A percentile compares a stretch with the other conserved stretches of the same genome.
These are phyloP conservation scores for Tapirus indicus DNA, from an alignment of 2,797 vertebrate species.

Conservation along the genomic window DNA sequence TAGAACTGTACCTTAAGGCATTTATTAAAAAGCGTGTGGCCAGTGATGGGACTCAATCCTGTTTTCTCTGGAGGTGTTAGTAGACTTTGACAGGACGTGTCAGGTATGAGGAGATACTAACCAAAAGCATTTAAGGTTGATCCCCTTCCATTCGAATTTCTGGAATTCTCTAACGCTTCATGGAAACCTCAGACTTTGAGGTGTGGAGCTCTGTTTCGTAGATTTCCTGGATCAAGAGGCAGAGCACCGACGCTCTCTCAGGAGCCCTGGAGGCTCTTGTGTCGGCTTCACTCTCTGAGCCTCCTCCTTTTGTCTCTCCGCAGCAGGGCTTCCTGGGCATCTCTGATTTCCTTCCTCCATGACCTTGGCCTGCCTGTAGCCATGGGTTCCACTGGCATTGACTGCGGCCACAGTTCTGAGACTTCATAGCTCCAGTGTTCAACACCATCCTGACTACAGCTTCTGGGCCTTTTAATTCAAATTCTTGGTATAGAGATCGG, in stretches of 20 bases:
- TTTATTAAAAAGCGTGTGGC: not conserved
- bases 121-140: not conserved
- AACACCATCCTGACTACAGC: not conserved
- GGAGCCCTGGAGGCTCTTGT: not conserved
- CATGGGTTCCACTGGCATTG: not conserved
- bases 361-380: not conserved
- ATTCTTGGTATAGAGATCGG: not conserved
- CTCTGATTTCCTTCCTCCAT: not conserved
- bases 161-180: not conserved
- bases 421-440: not conserved
- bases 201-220: not conserved
- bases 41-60: not conserved
- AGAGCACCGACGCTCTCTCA: not conserved
- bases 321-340: not conserved
- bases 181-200: not conserved
- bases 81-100: not conserved
- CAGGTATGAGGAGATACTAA: not conserved
- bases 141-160: not conserved
- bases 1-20: not conserved
- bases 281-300: fast-evolving
- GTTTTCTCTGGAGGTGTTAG: not conserved
- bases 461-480: not conserved
- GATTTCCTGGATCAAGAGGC: not conserved
- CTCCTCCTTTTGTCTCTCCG: not conserved
- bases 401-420: not conserved